Evolutionary conservation across 2,113 vertebrate genomes (phyloP), one percentile per base, ranked within the genome.

Genomic region (Silurus glanis): DNA sequence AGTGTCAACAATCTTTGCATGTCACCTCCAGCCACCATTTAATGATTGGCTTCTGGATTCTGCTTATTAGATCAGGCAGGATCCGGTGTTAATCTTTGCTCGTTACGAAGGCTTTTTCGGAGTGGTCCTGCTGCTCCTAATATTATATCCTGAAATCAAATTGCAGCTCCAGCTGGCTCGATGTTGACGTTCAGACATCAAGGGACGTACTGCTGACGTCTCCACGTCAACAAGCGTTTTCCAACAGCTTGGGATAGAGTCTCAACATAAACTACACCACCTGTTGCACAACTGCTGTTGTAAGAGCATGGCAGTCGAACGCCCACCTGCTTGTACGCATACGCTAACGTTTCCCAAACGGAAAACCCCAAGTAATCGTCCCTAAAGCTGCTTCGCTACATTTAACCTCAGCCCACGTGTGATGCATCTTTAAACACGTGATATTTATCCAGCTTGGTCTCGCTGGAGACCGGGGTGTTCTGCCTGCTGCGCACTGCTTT

Each of bases 401-500:
- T 62, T 23, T 21, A 72, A 72, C 56, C 45, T 82, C 23, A 64
- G 28, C 64, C 5, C 21, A 2, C 23, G 28, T 1, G 12, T 23
- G 14, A 49, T 49, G 74, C 7, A 58, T 19, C 10, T 49, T 80
- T 8, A 45, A 78, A 67, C 7, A 61, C 14, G 23, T 58, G 51
- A 53, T 23, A 19, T 59, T 21, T 64, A n/a, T 25, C 55, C 28
- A 66, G 59, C 83, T 58, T 56, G 47, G 83, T 45, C 37, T 37
- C 85, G 75, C 87, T 55, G 67, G 75, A 82, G 85, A 72, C 82
- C 83, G 84, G 69, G 72, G 83, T 78, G 61, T 55, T 83, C 61
- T 71, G 61, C 69, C 58, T 49, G 64, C 84, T 28, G 75, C 21
- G 72, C 58, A 5, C 14, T 13, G 21, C 64, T 72, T 74, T 64